A percentile compares a stretch with the other conserved stretches of the same genome.
phyloP scores from a whole-genome alignment of 2,113 vertebrate species.

The Syngnathus typhle region DNA sequence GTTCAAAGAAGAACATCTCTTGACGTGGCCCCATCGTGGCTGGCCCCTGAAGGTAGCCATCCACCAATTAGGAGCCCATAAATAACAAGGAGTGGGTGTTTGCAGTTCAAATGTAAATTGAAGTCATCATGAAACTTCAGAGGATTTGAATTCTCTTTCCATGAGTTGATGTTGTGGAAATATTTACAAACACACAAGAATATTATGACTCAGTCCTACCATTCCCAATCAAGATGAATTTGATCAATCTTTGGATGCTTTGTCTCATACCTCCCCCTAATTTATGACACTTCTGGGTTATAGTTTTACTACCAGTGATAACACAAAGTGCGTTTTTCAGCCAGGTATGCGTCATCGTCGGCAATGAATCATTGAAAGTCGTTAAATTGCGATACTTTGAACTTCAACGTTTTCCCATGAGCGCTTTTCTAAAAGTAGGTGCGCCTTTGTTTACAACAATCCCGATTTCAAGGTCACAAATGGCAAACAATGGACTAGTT shows the following conservation, averaged over 20 bases:
- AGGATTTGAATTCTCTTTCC: not conserved
- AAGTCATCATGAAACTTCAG: not conserved
- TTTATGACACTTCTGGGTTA: conserved; percentile 5
- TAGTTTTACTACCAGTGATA: not conserved
- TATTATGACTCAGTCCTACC: conserved; percentile 14
- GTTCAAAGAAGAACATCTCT: conserved; percentile 47
- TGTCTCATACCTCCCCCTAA: not conserved
- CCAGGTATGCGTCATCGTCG: not conserved
- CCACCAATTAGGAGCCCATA: conserved; percentile 48
- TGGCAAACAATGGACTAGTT: not conserved
- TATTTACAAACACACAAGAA: not conserved
- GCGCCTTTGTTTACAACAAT: not conserved
- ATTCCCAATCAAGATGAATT: conserved; percentile 10
- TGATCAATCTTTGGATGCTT: conserved; percentile 10
- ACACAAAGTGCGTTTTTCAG: not conserved
- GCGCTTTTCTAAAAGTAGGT: not conserved
- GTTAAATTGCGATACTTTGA: not conserved
- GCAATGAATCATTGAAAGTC: not conserved
- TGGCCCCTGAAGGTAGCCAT: conserved; percentile 30
- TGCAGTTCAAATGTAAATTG: not conserved
- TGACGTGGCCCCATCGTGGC: conserved; percentile 33
- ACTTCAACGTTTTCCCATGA: not conserved
- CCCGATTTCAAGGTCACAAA: not conserved
- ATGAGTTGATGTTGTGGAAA: not conserved
- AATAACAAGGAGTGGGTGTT: conserved; percentile 17